phyloP scores from a whole-genome alignment of 2,888 invertebrate genomes.

The Pyrrhosoma nymphula region DNA sequence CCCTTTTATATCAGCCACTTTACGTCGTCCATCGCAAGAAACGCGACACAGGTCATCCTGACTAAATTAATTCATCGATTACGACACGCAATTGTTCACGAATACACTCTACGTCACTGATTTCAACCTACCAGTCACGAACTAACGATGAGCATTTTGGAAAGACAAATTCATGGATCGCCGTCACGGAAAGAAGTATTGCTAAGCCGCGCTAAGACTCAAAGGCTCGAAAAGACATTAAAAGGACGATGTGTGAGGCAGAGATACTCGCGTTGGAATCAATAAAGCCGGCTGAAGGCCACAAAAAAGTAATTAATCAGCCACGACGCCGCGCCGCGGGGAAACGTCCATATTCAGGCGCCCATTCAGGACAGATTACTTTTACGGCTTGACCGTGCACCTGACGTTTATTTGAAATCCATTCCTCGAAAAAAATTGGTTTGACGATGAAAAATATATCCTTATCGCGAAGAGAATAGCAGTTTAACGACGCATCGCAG shows the following conservation, averaged over 20 bases:
- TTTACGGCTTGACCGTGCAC: slow-evolving; percentile 35
- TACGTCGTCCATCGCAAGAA: no score
- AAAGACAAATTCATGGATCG: no score
- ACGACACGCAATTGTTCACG: no score
- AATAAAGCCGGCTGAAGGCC: background rate
- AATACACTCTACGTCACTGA: no score
- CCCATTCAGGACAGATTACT: slow-evolving; percentile 30
- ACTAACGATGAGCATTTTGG: no score
- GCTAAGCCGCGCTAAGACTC: background rate
- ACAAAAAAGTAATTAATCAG: slow-evolving; percentile 36
- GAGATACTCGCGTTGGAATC: background rate
- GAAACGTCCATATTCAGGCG: slow-evolving; percentile 26
- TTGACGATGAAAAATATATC: slow-evolving; percentile 2
- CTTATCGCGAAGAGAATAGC: slow-evolving; percentile 2
- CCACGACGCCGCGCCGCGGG: background rate
- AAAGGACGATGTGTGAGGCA: background rate
- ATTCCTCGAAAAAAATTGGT: slow-evolving; percentile 11
- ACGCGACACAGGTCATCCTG: no score
- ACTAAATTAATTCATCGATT: no score
- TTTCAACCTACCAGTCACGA: no score
- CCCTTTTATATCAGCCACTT: no score
- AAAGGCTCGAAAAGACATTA: background rate
- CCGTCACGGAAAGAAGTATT: background rate
- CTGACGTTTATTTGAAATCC: slow-evolving; percentile 36
- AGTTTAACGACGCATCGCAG: slow-evolving; percentile 16